Evolutionary conservation across 2,888 invertebrate genomes (phyloP), one percentile per base, ranked within the genome.

Genomic region (Drosophila borealis): DNA sequence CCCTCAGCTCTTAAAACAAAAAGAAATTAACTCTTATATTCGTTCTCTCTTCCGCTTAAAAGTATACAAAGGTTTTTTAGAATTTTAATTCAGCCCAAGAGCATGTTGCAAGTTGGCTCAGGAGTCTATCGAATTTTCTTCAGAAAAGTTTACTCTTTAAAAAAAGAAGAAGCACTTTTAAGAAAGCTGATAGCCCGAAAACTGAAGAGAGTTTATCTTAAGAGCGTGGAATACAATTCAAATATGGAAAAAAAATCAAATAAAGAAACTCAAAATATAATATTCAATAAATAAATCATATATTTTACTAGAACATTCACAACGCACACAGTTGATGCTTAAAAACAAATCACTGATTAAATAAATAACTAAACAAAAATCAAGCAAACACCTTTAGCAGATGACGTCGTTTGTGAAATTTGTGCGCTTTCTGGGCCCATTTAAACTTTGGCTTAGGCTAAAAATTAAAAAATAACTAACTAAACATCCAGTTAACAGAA

Each of bases 201-300:
- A 2, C 29, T 29, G 0, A 19, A 57, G 37, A 37, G 19, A 10
- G 33, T 51, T 29, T 17, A 10, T 25, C n/a, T 50, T 21, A 36
- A 64, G 51, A 62, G 44, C 34, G 33, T 51, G 59, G 41, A 42
- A 51, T 42, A 48, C 45, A 8, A 34, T 3, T 11, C 21, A 36
- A 36, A 29, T 42, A 11, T n/a, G 37, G 33, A 63, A 48, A 41
- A 41, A 42, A 29, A 33, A 36, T 11, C 0, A 4, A 48, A 36
- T 42, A 37, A 63, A 49, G 29, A 29, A 8, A 29, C 29, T 29
- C 29, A 29, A 29, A 29, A 8, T 2, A 2, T 29, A 74, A 66
- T 65, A 33, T 51, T 64, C 78, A 87, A 84, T 84, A 87, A 84
- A 84, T 87, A 82, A 70, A 63, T 83, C 60, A 74, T 81, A 70